Evolutionary conservation across 1,140 invertebrate species (phyloP).

Genomic region (Eumaeus atala): DNA sequence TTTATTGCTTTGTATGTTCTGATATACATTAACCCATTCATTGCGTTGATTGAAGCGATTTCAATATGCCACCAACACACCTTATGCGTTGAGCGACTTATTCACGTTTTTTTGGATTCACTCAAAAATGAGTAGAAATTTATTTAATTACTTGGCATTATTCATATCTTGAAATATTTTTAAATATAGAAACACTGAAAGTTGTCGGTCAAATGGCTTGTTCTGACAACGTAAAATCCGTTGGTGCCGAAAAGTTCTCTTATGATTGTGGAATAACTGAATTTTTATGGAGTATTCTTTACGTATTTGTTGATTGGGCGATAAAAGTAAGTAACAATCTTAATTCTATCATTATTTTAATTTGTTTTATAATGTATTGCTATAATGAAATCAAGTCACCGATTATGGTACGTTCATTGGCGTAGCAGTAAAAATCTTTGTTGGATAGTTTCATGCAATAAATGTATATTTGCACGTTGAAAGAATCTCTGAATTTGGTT

Average conservation of each 20-base stretch:
- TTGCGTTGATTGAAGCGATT: slow-evolving; percentile 2
- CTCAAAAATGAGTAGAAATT: slow-evolving; percentile 17
- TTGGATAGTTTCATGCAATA: too few species aligned
- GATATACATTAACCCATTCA: neutral
- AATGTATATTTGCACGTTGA: too few species aligned
- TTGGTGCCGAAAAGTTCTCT: slow-evolving; percentile 16
- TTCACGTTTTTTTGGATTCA: slow-evolving; percentile 12
- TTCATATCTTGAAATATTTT: too few species aligned
- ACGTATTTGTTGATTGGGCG: too few species aligned
- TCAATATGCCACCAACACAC: slow-evolving; percentile 4
- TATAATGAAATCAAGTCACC: too few species aligned
- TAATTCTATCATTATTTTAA: slow-evolving; percentile 8
- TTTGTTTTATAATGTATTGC: neutral
- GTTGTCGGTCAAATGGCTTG: slow-evolving; percentile 13
- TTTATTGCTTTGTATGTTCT: too few species aligned
- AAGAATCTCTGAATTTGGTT: too few species aligned
- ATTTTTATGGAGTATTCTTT: slow-evolving; percentile 13
- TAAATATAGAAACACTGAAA: slow-evolving; percentile 5
- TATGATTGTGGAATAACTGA: slow-evolving; percentile 3
- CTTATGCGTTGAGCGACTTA: too few species aligned
- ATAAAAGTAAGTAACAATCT: slow-evolving; percentile 11
- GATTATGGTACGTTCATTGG: too few species aligned
- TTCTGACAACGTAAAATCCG: slow-evolving; percentile 19
- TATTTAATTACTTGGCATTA: too few species aligned
- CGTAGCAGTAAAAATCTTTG: too few species aligned